Evolutionary conservation across 2,113 vertebrate species (phyloP).

Genomic region (Ibidorhyncha struthersii): DNA sequence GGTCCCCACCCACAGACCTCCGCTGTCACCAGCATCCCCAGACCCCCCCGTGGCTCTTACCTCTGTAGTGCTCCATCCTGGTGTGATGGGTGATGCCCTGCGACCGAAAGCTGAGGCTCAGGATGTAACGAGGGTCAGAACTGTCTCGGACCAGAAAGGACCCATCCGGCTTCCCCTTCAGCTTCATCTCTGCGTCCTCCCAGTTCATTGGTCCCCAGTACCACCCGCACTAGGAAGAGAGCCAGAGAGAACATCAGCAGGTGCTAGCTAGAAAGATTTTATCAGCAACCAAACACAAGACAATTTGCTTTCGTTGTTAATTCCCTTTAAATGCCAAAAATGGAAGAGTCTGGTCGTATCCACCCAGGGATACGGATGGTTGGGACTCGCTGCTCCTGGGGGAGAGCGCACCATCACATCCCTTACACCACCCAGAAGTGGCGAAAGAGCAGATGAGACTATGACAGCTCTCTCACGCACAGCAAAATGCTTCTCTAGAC

Average conservation of each 20-base stretch:
- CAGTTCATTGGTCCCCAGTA: constrained; percentile 99
- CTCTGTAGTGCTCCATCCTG: constrained; percentile 94
- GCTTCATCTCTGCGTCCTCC: constrained; percentile 97
- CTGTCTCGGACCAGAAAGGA: constrained; percentile 97
- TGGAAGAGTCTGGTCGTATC: not conserved
- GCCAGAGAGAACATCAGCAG: not conserved
- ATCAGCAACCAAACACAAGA: not conserved
- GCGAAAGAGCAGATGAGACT: too few relatives aligned
- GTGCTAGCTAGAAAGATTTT: not conserved
- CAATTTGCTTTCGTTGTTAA: too few relatives aligned
- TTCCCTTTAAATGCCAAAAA: not conserved
- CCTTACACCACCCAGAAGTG: not conserved
- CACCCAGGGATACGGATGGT: rapidly evolving
- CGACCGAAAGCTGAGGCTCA: constrained; percentile 96
- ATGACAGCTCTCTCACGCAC: rapidly evolving
- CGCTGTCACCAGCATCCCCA: not conserved
- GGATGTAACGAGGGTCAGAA: constrained; percentile 94
- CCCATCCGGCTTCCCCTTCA: constrained; percentile 93
- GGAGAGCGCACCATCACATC: rapidly evolving
- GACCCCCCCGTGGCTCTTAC: constrained; percentile 42
- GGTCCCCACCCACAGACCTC: not conserved
- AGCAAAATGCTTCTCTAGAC: not conserved
- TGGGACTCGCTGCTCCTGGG: not conserved
- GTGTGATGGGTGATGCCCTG: constrained; percentile 96
- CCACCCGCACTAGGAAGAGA: constrained; percentile 87